phyloP scores from a whole-genome alignment of 2,113 vertebrate species.

The Eulacestoma nigropectus region DNA sequence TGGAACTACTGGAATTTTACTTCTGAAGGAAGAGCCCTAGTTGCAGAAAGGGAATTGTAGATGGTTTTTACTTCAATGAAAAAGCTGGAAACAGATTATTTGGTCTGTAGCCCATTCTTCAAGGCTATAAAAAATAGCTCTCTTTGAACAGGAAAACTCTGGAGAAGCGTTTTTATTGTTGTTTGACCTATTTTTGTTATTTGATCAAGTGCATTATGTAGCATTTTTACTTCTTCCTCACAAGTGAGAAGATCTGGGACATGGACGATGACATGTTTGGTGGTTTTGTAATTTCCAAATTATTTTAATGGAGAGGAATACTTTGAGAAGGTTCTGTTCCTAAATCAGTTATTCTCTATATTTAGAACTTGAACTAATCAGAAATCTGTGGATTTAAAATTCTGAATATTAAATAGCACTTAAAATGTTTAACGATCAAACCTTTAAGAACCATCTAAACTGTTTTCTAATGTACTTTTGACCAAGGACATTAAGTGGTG shows the following conservation, averaged over 20 bases:
- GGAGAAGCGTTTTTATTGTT: not conserved
- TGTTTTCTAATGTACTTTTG: not conserved
- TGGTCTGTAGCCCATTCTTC: not conserved
- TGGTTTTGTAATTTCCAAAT: not conserved
- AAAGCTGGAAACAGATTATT: not conserved
- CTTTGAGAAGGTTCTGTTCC: not conserved
- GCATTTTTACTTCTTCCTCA: not conserved
- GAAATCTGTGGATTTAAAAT: not conserved
- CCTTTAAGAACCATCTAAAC: not conserved
- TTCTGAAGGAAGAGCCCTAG: not conserved
- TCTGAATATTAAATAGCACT: not conserved
- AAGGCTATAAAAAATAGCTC: not conserved
- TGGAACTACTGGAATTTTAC: not conserved
- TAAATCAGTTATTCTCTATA: not conserved
- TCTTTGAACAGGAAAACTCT: not conserved
- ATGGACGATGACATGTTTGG: accelerated
- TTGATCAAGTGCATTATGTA: not conserved
- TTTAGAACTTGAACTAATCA: not conserved
- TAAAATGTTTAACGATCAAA: not conserved
- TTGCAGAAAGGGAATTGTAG: not conserved
- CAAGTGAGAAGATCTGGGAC: not conserved
- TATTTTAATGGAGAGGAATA: not conserved
- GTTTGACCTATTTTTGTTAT: not conserved
- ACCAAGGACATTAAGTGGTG: not conserved
- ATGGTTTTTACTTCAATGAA: not conserved